Conservation (phyloP, 2,888 invertebrate species). For the Noctua janthina region DNA sequence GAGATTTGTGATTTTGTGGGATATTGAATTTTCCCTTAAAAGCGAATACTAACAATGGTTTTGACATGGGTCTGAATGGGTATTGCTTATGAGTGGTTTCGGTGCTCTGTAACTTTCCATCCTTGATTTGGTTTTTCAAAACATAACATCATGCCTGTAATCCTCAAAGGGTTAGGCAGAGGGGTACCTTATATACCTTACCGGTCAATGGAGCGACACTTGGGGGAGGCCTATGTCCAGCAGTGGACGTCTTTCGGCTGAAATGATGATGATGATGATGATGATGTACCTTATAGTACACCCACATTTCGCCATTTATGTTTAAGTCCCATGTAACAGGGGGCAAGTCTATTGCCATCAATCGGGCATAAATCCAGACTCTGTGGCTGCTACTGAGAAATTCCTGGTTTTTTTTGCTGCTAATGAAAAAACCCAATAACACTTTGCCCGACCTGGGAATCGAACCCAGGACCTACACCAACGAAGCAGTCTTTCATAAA, state of each 20-base stretch:
- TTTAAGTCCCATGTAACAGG: neutral
- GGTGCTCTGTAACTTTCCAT: slow-evolving; percentile 42
- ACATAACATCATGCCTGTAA: slow-evolving; percentile 40
- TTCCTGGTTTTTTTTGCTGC: neutral
- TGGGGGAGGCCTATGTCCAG: too few relatives aligned
- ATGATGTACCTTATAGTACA: too few relatives aligned
- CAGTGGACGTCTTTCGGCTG: too few relatives aligned
- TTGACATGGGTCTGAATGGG: slow-evolving; percentile 76
- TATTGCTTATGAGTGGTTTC: slow-evolving; percentile 64
- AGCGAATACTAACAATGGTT: slow-evolving; percentile 77
- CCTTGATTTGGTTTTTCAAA: slow-evolving; percentile 75
- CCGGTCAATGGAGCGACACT: too few relatives aligned
- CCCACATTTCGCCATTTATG: neutral
- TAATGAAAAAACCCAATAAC: neutral
- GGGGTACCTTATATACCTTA: too few relatives aligned
- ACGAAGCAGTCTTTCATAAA: slow-evolving; percentile 55
- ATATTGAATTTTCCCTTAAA: slow-evolving; percentile 80
- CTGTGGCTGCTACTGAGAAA: neutral
- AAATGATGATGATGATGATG: too few relatives aligned
- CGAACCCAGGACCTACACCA: neutral
- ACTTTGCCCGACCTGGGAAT: neutral
- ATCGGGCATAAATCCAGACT: neutral
- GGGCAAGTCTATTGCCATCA: neutral
- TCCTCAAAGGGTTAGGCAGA: too few relatives aligned
- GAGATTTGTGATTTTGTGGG: slow-evolving; percentile 74